phyloP scores from a whole-genome alignment of 2,113 vertebrate genomes.

The Dicaeum eximium region DNA sequence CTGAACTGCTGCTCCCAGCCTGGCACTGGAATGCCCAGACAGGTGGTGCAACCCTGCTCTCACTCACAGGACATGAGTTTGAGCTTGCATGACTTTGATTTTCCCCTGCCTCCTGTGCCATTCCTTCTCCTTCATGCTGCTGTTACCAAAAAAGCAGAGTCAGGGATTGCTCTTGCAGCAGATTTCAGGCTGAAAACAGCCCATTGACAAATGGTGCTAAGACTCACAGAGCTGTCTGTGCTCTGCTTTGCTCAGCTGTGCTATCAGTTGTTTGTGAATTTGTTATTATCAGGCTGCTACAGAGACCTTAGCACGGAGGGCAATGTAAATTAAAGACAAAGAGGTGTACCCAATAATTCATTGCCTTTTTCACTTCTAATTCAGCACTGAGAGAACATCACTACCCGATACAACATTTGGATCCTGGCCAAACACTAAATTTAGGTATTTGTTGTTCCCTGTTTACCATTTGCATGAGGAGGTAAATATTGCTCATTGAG shows the following conservation, averaged over 20 bases:
- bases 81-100: not conserved
- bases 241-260: not conserved
- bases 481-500: not conserved
- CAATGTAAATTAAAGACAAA: not conserved
- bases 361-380: not conserved
- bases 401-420: not conserved
- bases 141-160: not conserved
- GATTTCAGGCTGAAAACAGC: not conserved
- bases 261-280: not conserved
- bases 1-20: not conserved
- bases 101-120: not conserved
- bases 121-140: not conserved
- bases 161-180: not conserved
- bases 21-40: not conserved
- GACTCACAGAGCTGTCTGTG: not conserved
- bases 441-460: not conserved
- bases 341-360: not conserved
- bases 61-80: fast-evolving
- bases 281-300: not conserved
- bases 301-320: not conserved
- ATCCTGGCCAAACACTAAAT: not conserved
- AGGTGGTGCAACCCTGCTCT: fast-evolving
- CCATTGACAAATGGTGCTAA: not conserved
- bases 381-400: not conserved
- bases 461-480: not conserved